These are phyloP conservation scores for Brachionus rotundiformis DNA, from an alignment of 1,140 invertebrate genomes.

Conservation along the genomic window DNA sequence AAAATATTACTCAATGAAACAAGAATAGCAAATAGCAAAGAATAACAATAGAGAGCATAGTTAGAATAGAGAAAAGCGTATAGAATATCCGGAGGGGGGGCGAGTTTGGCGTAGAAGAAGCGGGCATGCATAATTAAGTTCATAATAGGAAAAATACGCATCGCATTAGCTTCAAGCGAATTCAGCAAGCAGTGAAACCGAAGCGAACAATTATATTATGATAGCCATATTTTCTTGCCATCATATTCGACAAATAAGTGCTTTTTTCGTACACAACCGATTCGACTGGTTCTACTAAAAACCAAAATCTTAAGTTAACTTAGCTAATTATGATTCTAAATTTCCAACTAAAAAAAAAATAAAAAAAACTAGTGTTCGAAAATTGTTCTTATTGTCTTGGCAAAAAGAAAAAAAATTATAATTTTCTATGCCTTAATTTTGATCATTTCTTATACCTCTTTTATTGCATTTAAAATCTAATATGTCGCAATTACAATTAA, in stretches of 20 bases:
- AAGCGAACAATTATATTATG: neutral
- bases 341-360: neutral
- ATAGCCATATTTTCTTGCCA: slow-evolving; percentile 10
- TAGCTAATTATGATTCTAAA: neutral
- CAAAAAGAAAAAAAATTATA: neutral
- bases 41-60: neutral
- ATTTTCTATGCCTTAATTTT: neutral
- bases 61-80: neutral
- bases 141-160: neutral
- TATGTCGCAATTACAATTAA: neutral
- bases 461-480: neutral
- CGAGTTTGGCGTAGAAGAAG: neutral
- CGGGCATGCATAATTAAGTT: slow-evolving; percentile 2
- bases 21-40: neutral
- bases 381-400: slow-evolving; percentile 1
- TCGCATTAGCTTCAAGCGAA: neutral
- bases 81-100: slow-evolving; percentile 1
- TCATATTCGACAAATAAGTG: neutral
- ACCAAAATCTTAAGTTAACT: neutral
- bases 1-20: neutral
- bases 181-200: neutral
- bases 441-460: neutral
- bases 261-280: neutral
- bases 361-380: neutral
- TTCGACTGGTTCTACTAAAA: neutral